Percentiles rank a stretch among this genome's conserved stretches.
Conservation (phyloP, 2,797 vertebrate genomes). For the Enoplosus armatus region DNA sequence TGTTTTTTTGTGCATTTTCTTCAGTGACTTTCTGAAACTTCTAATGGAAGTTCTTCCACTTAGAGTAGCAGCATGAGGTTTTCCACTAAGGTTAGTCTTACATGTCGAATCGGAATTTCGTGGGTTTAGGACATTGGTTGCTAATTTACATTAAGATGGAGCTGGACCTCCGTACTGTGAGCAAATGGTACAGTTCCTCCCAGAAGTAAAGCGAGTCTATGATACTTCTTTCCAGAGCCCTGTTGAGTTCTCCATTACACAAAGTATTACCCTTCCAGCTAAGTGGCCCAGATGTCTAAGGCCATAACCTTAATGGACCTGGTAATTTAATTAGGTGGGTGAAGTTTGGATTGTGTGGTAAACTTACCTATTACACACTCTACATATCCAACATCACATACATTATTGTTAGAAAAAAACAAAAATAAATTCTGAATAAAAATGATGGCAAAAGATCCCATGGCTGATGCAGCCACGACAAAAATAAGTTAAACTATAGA, state of each 20-base stretch:
- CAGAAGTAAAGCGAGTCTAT: conserved; percentile 1
- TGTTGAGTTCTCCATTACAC: conserved; percentile 37
- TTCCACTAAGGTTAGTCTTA: not conserved
- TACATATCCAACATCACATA: not conserved
- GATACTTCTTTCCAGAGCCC: conserved; percentile 14
- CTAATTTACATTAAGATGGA: conserved; percentile 6
- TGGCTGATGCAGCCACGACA: too few relatives aligned
- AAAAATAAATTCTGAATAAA: not conserved
- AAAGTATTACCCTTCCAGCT: conserved; percentile 31
- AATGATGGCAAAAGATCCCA: not conserved
- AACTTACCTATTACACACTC: not conserved
- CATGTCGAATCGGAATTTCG: not conserved
- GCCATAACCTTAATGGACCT: conserved; percentile 36
- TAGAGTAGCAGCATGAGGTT: conserved; percentile 2
- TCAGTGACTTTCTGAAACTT: not conserved
- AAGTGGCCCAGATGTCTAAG: conserved; percentile 38
- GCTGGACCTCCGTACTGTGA: conserved; percentile 31
- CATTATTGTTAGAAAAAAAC: not conserved
- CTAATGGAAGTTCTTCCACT: not conserved
- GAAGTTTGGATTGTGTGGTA: conserved; percentile 20
- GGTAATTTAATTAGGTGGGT: conserved; percentile 14
- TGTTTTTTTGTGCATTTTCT: not conserved
- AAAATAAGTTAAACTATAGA: not conserved
- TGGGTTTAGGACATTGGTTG: conserved; percentile 9
- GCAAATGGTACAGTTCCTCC: conserved; percentile 32